Base-by-base conservation (phyloP, 2,797 vertebrate genomes). In the Mormyrops boulengeri region DNA sequence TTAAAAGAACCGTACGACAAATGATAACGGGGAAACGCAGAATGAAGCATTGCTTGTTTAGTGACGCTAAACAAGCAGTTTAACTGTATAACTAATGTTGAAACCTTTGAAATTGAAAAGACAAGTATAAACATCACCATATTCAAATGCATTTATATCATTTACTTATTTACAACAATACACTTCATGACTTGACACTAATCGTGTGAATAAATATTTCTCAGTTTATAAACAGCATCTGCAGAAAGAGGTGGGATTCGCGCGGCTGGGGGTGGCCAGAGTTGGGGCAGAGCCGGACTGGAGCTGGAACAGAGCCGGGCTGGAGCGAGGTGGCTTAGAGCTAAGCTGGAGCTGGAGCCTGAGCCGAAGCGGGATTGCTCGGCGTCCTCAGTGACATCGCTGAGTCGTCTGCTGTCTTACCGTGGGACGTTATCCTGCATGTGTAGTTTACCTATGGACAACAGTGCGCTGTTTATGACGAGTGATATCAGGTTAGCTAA, bases 171-270 rank as follows among this genome's bases (percentile, higher is more conserved):
- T 19, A 38, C 69, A 77, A 17, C 14, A 73, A 73, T 41, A 17
- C 34, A 77, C 34, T 22, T 57, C 0, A n/a, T 88, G 50, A 30
- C 47, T 53, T 53, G 30, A 60, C 3, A 87, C 26, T 86, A 52
- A 52, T 53, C 22, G 26, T 52, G 47, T 30, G 49, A 86, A 30
- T 57, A 57, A 26, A 87, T 60, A 34, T 87, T n/a, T 38, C 1
- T 87, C 50, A 9, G 53, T 55, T 87, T 60, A 38, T 8, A 41
- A 41, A 41, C 30, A 55, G 50, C 53, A 87, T 87, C 85, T 86
- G 55, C 82, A 57, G 82, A 86, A 89, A 57, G 41, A 84, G 89
- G 80, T 69, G 82, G 57, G 82, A 52, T 86, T 66, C 34, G 44
- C 30, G 19, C 2, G 12, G 11, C 47, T 66, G 55, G 55, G 82